Evolutionary conservation across 2,888 invertebrate species (phyloP).

Genomic region (Hemicrepidius hirtus): DNA sequence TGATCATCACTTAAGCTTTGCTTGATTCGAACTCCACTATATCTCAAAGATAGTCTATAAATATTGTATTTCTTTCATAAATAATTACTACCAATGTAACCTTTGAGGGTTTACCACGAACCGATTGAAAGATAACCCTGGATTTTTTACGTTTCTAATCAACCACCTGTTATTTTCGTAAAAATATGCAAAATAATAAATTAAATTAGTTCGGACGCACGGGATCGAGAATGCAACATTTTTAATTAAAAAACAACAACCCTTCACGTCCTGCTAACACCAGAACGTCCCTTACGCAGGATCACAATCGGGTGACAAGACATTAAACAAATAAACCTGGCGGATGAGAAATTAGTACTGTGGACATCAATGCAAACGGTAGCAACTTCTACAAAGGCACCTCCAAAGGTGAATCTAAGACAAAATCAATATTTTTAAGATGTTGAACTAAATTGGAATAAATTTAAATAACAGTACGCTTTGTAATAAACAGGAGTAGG

Average conservation of each 20-base stretch:
- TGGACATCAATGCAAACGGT: neutral
- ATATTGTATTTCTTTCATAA: constrained; percentile 33
- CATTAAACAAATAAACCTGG: constrained; percentile 20
- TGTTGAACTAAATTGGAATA: no score
- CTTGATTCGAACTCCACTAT: constrained; percentile 34
- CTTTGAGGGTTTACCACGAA: neutral
- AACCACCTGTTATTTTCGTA: constrained; percentile 22
- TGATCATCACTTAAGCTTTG: constrained; percentile 36
- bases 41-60: constrained; percentile 33
- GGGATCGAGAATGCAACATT: constrained; percentile 18
- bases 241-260: constrained; percentile 37
- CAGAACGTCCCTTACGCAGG: constrained; percentile 5
- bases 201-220: constrained; percentile 17
- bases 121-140: constrained; percentile 27
- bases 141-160: no score
- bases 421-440: no score
- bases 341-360: constrained; percentile 1
- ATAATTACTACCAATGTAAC: constrained; percentile 29
- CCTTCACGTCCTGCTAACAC: neutral
- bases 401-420: neutral
- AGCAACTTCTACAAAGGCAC: neutral
- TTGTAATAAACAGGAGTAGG: no score
- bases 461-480: no score
- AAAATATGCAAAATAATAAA: constrained; percentile 31
- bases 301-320: constrained; percentile 4